Base-by-base conservation (phyloP, 2,888 invertebrate species). In the Apotomis capreana region DNA sequence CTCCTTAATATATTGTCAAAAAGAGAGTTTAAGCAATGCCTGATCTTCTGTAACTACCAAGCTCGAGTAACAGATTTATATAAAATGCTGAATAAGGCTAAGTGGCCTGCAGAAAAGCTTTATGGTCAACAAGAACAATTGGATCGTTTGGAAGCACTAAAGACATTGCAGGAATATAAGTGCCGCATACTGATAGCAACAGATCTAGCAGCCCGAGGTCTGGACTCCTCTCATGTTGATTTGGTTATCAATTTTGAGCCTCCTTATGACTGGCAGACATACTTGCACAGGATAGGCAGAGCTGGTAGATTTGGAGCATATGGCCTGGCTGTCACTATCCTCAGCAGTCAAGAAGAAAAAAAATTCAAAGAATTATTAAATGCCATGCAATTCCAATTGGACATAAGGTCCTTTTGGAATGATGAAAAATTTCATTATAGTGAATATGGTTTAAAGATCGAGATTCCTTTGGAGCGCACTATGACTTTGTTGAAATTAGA, bases 281-380 rank as follows among this genome's bases (percentile, higher is more conserved):
- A 98, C 92, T 94, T 98, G 75, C 99, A 99, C 91, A 94, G 99
- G 82, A 98, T 99, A 84, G 99, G 99, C 0, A 94, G 99, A 80
- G 98, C 99, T 58, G 99, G 99, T 0, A 94, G 99, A 74, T 99
- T 96, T 93, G 99, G 99, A 0, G 95, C 97, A 0, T 95, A 95
- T 85, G 98, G 98, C 67, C 94, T 95, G 70, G 96, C 97, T 40
- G 94, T 98, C 12, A 96, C 96, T 64, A 94, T 98, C 71, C 89
- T 96, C 8, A 94, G 95, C 78, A 93, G 94, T 63, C 90, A 94
- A 68, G 97, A 98, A 85, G 78, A 94, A 61, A 77, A 84, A 1
- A 89, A 88, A 58, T 95, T 97, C 78, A 90, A 90, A 79, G 86
- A 90, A 64, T 90, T 96, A 60, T 84, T 96, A 51, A 87, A 92